Evolutionary conservation across 2,888 invertebrate genomes (phyloP).

Genomic region (Apamea crenata): DNA sequence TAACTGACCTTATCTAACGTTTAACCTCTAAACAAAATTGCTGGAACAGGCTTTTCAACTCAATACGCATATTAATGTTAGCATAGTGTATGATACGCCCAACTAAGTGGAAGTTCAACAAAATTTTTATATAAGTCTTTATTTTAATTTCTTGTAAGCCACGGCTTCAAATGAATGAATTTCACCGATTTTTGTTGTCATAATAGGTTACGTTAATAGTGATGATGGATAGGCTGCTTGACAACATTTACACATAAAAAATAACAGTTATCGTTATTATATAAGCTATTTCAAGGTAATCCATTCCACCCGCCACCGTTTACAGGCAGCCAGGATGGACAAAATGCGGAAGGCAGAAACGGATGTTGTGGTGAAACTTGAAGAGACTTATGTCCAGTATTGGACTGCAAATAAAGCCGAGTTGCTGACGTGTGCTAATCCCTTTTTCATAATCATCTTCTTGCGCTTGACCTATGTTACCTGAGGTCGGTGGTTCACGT

Average conservation of each 20-base stretch:
- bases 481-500: neutral
- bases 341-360: neutral
- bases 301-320: no score
- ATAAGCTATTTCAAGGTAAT: neutral
- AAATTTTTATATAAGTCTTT: neutral
- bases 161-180: neutral
- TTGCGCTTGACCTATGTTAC: neutral
- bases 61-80: neutral
- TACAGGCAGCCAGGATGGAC: neutral
- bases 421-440: neutral
- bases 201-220: neutral
- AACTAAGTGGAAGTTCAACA: neutral
- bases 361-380: neutral
- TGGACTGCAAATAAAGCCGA: neutral
- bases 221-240: no score
- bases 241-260: no score
- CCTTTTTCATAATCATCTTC: neutral
- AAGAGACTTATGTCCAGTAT: neutral
- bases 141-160: neutral
- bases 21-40: conserved; percentile 13
- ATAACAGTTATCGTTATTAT: neutral
- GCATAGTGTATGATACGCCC: no score
- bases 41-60: neutral
- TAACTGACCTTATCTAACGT: neutral
- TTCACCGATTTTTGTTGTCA: neutral